phyloP scores from a whole-genome alignment of 2,797 vertebrate genomes.

The Eulemur albifrons region DNA sequence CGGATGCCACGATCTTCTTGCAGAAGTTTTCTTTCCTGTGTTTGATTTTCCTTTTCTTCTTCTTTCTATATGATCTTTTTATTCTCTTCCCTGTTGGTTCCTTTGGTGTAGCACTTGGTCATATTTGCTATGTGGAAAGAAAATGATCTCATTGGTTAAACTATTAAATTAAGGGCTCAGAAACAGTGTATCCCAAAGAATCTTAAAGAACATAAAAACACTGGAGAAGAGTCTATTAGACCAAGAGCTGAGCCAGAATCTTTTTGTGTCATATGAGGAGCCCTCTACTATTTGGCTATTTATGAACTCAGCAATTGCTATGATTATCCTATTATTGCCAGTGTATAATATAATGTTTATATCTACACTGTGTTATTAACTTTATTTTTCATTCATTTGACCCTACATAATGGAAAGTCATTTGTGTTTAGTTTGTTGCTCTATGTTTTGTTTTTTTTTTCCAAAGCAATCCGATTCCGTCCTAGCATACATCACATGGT shows the following conservation, averaged over 20 bases:
- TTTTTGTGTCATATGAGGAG: not conserved
- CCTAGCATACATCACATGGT: constrained; percentile 52
- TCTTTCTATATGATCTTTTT: not conserved
- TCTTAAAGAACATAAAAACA: not conserved
- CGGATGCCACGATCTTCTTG: not conserved
- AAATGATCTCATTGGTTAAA: not conserved
- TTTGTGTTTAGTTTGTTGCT: constrained; percentile 53
- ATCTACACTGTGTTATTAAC: constrained; percentile 73
- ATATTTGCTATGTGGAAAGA: not conserved
- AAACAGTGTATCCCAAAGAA: not conserved
- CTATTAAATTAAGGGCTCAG: not conserved
- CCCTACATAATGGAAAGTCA: constrained; percentile 68
- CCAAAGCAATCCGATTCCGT: constrained; percentile 26
- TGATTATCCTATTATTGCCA: constrained; percentile 68
- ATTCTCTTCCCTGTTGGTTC: not conserved
- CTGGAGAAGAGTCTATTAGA: not conserved
- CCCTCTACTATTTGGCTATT: not conserved
- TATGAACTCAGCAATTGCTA: constrained; percentile 20
- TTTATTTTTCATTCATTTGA: constrained; percentile 74
- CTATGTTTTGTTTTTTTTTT: not conserved
- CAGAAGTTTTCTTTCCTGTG: not conserved
- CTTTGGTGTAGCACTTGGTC: not conserved
- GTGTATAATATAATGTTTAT: constrained; percentile 72
- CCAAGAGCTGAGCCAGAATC: not conserved
- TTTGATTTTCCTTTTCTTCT: not conserved